Evolutionary conservation across 2,888 invertebrate genomes (phyloP).

Genomic region (Sesia bembeciformis): DNA sequence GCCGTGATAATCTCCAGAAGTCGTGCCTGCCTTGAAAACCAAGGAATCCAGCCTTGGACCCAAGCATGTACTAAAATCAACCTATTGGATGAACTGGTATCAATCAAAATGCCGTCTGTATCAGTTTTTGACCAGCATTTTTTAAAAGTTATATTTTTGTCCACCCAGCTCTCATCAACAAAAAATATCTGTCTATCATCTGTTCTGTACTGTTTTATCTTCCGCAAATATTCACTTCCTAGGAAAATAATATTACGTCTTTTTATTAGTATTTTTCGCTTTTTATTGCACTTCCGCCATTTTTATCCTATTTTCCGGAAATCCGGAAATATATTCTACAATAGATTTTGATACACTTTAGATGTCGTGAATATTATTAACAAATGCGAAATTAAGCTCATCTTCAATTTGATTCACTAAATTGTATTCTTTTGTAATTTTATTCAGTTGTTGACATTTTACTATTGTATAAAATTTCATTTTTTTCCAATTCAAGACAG

Average conservation of each 20-base stretch:
- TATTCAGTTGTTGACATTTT: too few relatives aligned
- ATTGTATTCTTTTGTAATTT: too few relatives aligned
- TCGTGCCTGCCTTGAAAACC: background rate
- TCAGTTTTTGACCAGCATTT: background rate
- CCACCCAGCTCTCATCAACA: background rate
- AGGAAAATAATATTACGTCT: background rate
- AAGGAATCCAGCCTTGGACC: background rate
- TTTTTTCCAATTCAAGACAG: too few relatives aligned
- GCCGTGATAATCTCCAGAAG: background rate
- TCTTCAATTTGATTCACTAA: too few relatives aligned
- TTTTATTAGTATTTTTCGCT: background rate
- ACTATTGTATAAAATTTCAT: too few relatives aligned
- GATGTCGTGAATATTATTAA: too few relatives aligned
- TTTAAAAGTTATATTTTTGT: background rate
- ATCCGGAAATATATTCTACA: too few relatives aligned
- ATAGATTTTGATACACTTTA: too few relatives aligned
- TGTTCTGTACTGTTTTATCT: background rate
- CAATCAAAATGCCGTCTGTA: background rate
- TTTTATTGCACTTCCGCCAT: background rate
- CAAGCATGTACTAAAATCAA: conserved; percentile 1
- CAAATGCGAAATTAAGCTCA: too few relatives aligned
- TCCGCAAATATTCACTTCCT: background rate
- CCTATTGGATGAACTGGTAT: background rate
- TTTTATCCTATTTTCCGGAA: too few relatives aligned
- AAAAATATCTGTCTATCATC: background rate